These are phyloP conservation scores for Passer montanus DNA, from an alignment of 2,113 vertebrate genomes.

Conservation along the genomic window DNA sequence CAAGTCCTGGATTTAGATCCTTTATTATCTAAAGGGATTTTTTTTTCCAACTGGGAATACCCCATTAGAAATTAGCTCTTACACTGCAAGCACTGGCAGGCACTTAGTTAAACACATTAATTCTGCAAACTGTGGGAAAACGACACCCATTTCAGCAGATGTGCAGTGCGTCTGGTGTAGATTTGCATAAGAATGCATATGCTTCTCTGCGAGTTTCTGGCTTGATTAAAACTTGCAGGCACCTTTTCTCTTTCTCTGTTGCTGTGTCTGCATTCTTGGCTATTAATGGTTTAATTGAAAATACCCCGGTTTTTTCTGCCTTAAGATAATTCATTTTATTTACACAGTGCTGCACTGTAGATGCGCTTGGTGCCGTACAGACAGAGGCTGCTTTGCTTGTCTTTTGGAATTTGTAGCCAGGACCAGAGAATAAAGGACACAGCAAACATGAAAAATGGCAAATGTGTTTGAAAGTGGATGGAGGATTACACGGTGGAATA, in stretches of 20 bases:
- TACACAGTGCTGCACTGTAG: background rate
- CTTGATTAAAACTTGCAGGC: slow-evolving; percentile 46
- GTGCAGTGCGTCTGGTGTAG: background rate
- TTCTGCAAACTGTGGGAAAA: slow-evolving; percentile 60
- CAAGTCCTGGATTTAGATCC: background rate
- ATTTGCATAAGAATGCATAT: slow-evolving; percentile 61
- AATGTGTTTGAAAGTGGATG: background rate
- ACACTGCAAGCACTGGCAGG: background rate
- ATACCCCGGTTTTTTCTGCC: background rate
- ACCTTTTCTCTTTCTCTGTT: slow-evolving; percentile 5
- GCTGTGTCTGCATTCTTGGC: slow-evolving; percentile 1
- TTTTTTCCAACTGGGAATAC: background rate
- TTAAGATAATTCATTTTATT: background rate
- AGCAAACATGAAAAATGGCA: background rate
- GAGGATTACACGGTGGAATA: background rate
- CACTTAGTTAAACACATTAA: slow-evolving; percentile 53
- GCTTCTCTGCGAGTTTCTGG: slow-evolving; percentile 22
- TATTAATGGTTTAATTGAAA: slow-evolving; percentile 19
- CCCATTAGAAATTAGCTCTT: slow-evolving; percentile 30
- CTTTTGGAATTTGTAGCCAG: background rate
- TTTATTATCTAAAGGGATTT: background rate
- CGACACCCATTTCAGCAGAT: slow-evolving; percentile 45
- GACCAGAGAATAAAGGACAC: background rate
- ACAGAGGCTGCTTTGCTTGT: background rate
- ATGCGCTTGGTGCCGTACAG: background rate